A percentile compares a stretch with the other conserved stretches of the same genome.
Conservation (phyloP, 2,797 vertebrate genomes). For the Sebastiscus tertius region DNA sequence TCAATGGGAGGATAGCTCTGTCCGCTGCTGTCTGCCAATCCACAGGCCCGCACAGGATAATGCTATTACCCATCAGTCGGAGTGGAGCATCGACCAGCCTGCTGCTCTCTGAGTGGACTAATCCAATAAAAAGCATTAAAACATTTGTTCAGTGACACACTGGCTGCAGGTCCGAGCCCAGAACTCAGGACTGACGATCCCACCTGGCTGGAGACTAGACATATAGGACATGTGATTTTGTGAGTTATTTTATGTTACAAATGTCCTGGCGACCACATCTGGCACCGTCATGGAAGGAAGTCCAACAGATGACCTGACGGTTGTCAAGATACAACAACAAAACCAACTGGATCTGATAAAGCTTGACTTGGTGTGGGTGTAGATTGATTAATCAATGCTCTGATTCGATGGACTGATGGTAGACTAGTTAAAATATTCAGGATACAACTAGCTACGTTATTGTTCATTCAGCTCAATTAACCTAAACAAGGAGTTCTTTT, state of each 20-base stretch:
- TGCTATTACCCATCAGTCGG: slow-evolving; percentile 80
- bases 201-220: not conserved
- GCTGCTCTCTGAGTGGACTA: slow-evolving; percentile 78
- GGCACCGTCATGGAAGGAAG: not conserved
- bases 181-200: slow-evolving; percentile 9
- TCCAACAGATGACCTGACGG: not conserved
- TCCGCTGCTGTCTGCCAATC: slow-evolving; percentile 74
- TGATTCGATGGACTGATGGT: not conserved
- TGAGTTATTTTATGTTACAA: not conserved
- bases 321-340: not conserved
- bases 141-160: slow-evolving; percentile 85
- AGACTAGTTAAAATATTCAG: not conserved
- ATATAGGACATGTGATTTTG: not conserved
- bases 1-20: slow-evolving; percentile 76
- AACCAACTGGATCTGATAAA: not conserved
- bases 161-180: slow-evolving; percentile 61
- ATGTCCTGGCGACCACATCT: not conserved
- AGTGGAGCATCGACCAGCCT: slow-evolving; percentile 80
- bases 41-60: slow-evolving; percentile 66
- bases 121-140: slow-evolving; percentile 85
- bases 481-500: not conserved
- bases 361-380: not conserved
- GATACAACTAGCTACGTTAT: not conserved
- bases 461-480: not conserved
- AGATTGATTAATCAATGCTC: not conserved